These are phyloP conservation scores for Unio delphinus DNA, from an alignment of 2,888 invertebrate species.

Conservation along the genomic window DNA sequence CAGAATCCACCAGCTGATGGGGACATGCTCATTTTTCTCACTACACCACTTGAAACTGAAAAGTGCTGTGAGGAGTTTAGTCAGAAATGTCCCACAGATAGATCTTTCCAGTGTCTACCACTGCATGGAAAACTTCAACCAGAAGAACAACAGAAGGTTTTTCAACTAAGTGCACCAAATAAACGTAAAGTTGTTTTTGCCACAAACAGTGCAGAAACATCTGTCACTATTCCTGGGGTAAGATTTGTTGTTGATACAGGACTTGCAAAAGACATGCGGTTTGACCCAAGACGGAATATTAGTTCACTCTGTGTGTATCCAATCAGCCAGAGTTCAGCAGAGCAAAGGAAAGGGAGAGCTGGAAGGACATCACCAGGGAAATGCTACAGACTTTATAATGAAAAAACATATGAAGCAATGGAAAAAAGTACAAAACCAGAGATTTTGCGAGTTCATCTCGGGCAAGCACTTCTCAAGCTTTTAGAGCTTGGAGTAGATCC, in stretches of 20 bases:
- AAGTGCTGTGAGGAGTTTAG: slow-evolving; percentile 44
- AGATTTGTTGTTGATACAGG: slow-evolving; percentile 70
- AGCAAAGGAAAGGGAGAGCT: no score
- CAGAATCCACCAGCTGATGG: slow-evolving; percentile 59
- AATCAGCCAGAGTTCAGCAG: no score
- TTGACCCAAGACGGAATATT: no score
- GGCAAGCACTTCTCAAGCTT: slow-evolving; percentile 58
- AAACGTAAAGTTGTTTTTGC: slow-evolving; percentile 68
- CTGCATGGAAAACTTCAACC: slow-evolving; percentile 60
- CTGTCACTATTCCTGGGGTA: slow-evolving; percentile 69
- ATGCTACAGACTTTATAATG: no score
- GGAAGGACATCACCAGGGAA: no score
- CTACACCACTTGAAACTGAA: slow-evolving; percentile 60
- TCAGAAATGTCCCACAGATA: slow-evolving; percentile 2
- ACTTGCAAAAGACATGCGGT: slow-evolving; percentile 63
- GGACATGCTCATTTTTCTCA: slow-evolving; percentile 70
- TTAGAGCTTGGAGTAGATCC: slow-evolving; percentile 57
- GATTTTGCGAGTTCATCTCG: slow-evolving; percentile 55
- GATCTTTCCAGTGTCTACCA: slow-evolving; percentile 25
- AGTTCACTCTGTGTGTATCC: no score
- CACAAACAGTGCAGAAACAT: slow-evolving; percentile 71
- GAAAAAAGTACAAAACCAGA: no score
- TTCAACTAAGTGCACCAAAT: slow-evolving; percentile 37
- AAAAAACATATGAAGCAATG: no score
- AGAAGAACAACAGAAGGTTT: slow-evolving; percentile 62